These are phyloP conservation scores for Xenotilapia longispinis DNA, from an alignment of 2,113 vertebrate genomes.

Conservation along the genomic window DNA sequence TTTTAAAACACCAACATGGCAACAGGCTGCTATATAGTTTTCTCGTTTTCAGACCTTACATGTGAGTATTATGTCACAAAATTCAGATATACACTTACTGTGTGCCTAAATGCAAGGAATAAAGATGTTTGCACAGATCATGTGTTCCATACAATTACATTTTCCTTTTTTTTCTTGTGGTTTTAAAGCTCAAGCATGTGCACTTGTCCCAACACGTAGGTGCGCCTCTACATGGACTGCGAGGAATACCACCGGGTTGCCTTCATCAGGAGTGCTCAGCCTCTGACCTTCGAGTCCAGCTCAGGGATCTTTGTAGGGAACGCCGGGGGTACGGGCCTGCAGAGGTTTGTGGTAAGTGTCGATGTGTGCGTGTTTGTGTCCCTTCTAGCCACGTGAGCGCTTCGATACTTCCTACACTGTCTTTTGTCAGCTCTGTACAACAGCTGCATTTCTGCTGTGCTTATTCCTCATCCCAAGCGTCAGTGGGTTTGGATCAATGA, in stretches of 20 bases:
- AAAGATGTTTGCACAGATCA: background rate
- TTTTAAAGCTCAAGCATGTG: background rate
- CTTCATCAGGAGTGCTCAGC: slow-evolving; percentile 70
- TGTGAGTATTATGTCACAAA: rapidly evolving
- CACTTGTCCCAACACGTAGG: slow-evolving; percentile 2
- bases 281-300: slow-evolving; percentile 82
- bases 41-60: rapidly evolving
- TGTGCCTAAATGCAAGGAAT: background rate
- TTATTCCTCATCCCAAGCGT: background rate
- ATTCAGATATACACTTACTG: background rate
- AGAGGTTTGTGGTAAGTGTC: slow-evolving; percentile 85
- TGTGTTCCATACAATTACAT: background rate
- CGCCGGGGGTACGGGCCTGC: slow-evolving; percentile 83
- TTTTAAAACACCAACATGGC: background rate
- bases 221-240: slow-evolving; percentile 85
- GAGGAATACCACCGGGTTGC: slow-evolving; percentile 79
- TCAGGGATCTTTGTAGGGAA: slow-evolving; percentile 93
- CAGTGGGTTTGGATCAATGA: background rate
- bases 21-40: background rate
- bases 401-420: rapidly evolving
- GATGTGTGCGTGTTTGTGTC: background rate
- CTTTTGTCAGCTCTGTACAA: background rate
- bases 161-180: background rate
- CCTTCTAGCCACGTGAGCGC: background rate
- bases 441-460: background rate